Evolutionary conservation across 2,888 invertebrate genomes (phyloP), one percentile per base, ranked within the genome.

Genomic region (Iphiclides podalirius): DNA sequence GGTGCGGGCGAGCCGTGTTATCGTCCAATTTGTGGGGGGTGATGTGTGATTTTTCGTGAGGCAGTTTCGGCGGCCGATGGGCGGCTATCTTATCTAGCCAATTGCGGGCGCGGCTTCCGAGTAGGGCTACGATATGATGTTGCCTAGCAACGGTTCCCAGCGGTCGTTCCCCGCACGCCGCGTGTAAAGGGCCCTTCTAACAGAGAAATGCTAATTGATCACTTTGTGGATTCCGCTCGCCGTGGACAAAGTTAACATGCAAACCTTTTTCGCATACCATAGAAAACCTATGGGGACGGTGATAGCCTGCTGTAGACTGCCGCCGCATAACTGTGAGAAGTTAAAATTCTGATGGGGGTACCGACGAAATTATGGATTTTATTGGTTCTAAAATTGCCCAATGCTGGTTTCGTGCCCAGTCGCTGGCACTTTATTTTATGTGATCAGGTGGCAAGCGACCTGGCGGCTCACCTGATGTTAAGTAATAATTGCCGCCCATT

Each of bases 171-270:
- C 49, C 35, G 28, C 23, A 23, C 57, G 58, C 52, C 34, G 34
- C 44, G 41, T 60, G 56, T 61, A 63, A 67, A 66, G 28, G 49
- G 50, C 43, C 16, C 53, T 56, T 59, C 56, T 70, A 67, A 72
- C 73, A 71, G 63, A 63, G 64, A 71, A 72, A 79, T 77, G 80
- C 82, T 81, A 82, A 83, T 80, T 80, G 79, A 74, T 73, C 70
- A 67, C 75, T 73, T 75, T 79, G 78, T 73, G 68, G 63, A 70
- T 69, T 68, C 66, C 69, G 67, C 70, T 60, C 66, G 57, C 50
- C 55, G 54, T 58, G 63, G 61, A 65, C 72, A 64, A 66, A 69
- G 65, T 69, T 67, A 66, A 71, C 60, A 69, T 63, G 75, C 70
- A 70, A 73, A 68, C 65, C 53, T 71, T 74, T 73, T 79, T 78